Base-by-base conservation (phyloP, 2,797 vertebrate genomes). In the Melanotaenia pygmaea region DNA sequence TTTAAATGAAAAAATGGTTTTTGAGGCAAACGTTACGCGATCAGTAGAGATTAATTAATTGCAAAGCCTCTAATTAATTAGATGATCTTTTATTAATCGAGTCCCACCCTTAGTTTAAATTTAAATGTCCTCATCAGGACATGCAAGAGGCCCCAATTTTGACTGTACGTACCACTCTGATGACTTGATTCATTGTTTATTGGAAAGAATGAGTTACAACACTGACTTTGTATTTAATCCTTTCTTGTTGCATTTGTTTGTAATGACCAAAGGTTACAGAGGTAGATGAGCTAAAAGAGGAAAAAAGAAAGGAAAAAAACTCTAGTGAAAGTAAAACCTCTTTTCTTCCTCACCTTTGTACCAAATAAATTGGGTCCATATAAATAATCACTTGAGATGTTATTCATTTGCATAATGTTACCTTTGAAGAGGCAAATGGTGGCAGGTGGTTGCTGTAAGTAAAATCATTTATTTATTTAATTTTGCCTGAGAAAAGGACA, bases 341-440 rank as follows among this genome's bases (percentile, higher is more conserved):
- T 26, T 37, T 30, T 45, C 38, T 20, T 60, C 34, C n/a, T 66
- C 58, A 32, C 57, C 37, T 66, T 43, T 28, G 34, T 30, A 47
- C 20, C 56, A 34, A 70, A 14, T 57, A 66, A 65, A 65, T 70
- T 64, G 53, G 24, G 45, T 77, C 26, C 37, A 71, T 40, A 77
- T 60, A 79, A 86, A 87, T 79, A 85, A 50, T 74, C 28, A 73
- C 67, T 78, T 56, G 56, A 86, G 70, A 56, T 73, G 32, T 63
- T 32, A 72, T 67, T 51, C 0, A 88, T 88, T 87, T 88, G 79
- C 83, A 86, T 88, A 89, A 86, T 86, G 64, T 74, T 82, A 81
- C 73, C 73, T 86, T 88, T 88, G 65, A 72, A 71, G 50, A 68
- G 34, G 50, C 61, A 9, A 11, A 1, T 37, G 35, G 8, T 38